Conservation (phyloP, 2,113 vertebrate genomes). For the Sorex fumeus region DNA sequence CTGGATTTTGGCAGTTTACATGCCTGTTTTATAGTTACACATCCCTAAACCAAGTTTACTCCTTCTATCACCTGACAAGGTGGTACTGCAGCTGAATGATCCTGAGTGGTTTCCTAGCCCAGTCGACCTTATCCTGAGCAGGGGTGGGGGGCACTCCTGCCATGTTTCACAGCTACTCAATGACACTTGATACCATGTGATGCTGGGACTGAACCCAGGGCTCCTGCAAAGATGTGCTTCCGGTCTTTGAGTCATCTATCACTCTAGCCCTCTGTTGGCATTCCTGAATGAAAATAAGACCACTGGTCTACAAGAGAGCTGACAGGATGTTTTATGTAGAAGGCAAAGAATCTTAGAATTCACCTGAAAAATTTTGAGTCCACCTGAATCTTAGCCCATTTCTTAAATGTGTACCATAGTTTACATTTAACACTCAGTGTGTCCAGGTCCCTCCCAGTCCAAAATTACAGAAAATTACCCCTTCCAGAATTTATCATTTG, state of each 20-base stretch:
- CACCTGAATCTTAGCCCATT: neutral
- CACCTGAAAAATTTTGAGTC: neutral
- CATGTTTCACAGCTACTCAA: too few relatives aligned
- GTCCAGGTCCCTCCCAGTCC: neutral
- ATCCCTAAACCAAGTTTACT: too few relatives aligned
- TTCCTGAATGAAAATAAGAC: neutral
- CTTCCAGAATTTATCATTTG: slow-evolving; percentile 29
- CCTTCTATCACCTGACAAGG: neutral
- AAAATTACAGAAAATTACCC: slow-evolving; percentile 34
- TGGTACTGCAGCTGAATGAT: neutral
- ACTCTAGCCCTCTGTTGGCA: too few relatives aligned
- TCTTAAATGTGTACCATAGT: neutral
- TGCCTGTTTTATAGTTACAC: neutral
- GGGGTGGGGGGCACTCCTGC: too few relatives aligned
- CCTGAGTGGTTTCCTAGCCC: neutral
- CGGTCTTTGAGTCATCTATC: too few relatives aligned
- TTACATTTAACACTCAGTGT: slow-evolving; percentile 30
- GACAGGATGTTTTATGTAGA: neutral
- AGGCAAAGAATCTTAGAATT: neutral
- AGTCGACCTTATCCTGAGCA: neutral
- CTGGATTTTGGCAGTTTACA: too few relatives aligned
- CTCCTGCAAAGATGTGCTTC: too few relatives aligned
- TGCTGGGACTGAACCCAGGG: too few relatives aligned
- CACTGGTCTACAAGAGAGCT: neutral
- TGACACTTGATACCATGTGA: too few relatives aligned